phyloP scores from a whole-genome alignment of 1,140 invertebrate genomes.

The Cephus cinctus region DNA sequence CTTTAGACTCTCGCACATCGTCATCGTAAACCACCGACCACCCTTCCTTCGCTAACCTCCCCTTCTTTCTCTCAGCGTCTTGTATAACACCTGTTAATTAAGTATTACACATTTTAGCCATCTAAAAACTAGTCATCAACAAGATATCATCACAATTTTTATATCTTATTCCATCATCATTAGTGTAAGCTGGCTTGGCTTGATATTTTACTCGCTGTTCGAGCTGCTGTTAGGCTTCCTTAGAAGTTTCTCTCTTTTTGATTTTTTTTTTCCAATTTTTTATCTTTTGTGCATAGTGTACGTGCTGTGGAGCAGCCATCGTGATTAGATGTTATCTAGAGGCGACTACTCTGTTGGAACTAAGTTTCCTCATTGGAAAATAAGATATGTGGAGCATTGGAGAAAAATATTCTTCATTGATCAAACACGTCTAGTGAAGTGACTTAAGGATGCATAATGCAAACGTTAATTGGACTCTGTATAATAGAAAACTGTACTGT shows the following conservation, averaged over 20 bases:
- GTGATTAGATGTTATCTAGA: no score
- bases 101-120: conserved; percentile 55
- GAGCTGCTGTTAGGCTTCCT: conserved; percentile 52
- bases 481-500: no score
- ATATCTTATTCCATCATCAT: conserved; percentile 44
- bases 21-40: conserved; percentile 55
- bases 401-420: no score
- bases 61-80: conserved; percentile 57
- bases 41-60: conserved; percentile 55
- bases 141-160: conserved; percentile 34
- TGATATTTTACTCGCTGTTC: conserved; percentile 40
- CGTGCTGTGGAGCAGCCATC: conserved; percentile 54
- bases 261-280: no score
- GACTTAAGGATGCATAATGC: no score
- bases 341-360: no score
- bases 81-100: conserved; percentile 59
- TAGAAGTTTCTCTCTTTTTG: no score
- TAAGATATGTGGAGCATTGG: no score
- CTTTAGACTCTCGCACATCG: conserved; percentile 48
- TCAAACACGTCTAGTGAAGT: no score
- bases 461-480: no score
- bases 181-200: conserved; percentile 55
- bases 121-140: conserved; percentile 44
- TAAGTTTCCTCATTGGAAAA: no score
- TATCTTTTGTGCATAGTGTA: conserved; percentile 50